Percentiles rank a stretch among this genome's conserved stretches.
Conservation (phyloP, 1,140 invertebrate species). For the Dufourea novaeangliae region DNA sequence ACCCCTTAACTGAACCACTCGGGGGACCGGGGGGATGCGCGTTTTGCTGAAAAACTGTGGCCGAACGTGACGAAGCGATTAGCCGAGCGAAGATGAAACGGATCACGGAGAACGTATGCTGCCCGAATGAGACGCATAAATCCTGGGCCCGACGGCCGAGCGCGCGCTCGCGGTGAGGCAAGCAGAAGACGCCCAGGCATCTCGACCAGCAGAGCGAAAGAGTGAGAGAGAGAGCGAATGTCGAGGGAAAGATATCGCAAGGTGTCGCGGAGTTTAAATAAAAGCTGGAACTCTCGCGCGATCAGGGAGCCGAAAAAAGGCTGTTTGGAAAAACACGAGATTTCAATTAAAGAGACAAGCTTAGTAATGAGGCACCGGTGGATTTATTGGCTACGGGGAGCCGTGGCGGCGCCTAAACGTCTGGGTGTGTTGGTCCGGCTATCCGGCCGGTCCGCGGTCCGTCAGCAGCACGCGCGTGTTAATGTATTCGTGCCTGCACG, state of each 20-base stretch:
- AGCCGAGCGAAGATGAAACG: constrained; percentile 26
- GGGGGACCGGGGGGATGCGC: background rate
- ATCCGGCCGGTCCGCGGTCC: constrained; percentile 40
- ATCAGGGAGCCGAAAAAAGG: constrained; percentile 51
- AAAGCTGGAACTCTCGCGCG: constrained; percentile 52
- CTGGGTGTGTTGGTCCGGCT: constrained; percentile 56
- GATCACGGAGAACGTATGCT: constrained; percentile 17
- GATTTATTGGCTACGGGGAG: constrained; percentile 76
- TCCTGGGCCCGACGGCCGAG: background rate
- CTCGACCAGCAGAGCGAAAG: constrained; percentile 16
- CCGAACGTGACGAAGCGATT: constrained; percentile 31
- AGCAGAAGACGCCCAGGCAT: constrained; percentile 19
- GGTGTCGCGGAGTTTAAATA: constrained; percentile 61
- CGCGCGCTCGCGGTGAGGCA: background rate
- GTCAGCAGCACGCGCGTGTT: constrained; percentile 58
- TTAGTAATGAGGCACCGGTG: constrained; percentile 78
- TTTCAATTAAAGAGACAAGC: constrained; percentile 81
- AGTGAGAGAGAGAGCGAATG: too few relatives aligned
- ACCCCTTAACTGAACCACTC: background rate
- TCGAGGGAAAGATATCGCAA: constrained; percentile 51
- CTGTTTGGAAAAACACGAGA: constrained; percentile 79
- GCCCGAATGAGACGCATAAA: constrained; percentile 34
- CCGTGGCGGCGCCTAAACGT: constrained; percentile 70
- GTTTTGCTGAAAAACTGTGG: constrained; percentile 14
- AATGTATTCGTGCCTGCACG: constrained; percentile 61